Evolutionary conservation across 2,888 invertebrate genomes (phyloP), one percentile per base, ranked within the genome.

Genomic region (Troides helena): DNA sequence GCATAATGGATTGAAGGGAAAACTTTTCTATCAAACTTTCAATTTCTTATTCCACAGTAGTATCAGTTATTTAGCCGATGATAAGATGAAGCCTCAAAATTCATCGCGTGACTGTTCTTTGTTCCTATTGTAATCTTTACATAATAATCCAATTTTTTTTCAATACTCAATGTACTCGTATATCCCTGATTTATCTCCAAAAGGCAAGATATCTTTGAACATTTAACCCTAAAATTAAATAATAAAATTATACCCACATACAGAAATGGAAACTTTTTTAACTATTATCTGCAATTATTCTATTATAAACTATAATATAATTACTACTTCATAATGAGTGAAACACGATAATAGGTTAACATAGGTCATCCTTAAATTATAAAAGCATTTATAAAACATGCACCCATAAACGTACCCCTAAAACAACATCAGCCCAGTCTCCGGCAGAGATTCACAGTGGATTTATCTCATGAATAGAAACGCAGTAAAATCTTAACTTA

Each of bases 401-500:
- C 58, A 67, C 17, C 50, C 57, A 62, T 58, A 62, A 66, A 57
- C 65, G 23, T 67, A 14, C 64, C 71, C 72, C 72, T 64, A 71
- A 63, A 69, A 62, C 67, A 70, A 67, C 70, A 63, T 71, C 72
- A 72, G 72, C 65, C 69, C 68, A 77, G 75, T 77, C 75, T 73
- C 62, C 73, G 74, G 76, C 80, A 72, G 82, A 83, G 85, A 86
- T 88, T 86, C 81, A 78, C 80, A 73, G 75, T 76, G 84, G 85
- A 85, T 86, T 86, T 79, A 82, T 74, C 87, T 88, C 89, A 90
- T 91, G 89, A 92, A 90, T 91, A 88, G 84, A 77, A 78, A 78
- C 77, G 86, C 89, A 88, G 90, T 92, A 89, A 92, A 92, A 92
- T 92, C 91, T 92, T 90, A 90, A 87, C 87, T 83, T 85, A 87